Base-by-base conservation (phyloP, 2,888 invertebrate species). In the Acronicta psi region DNA sequence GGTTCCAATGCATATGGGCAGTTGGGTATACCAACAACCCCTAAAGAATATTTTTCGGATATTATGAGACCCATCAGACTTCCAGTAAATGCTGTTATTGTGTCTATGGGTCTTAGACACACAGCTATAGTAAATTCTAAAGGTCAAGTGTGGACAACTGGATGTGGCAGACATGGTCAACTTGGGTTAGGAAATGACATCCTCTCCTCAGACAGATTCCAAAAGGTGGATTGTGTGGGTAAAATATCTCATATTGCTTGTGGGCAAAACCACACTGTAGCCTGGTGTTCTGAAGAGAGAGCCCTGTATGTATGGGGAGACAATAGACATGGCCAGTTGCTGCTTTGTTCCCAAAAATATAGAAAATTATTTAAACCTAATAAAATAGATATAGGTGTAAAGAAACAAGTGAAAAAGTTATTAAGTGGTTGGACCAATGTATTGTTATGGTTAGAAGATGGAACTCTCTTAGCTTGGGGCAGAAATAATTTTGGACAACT, bases 1-100 rank as follows among this genome's bases (percentile, higher is more conserved):
- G 98, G 98, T 6, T 97, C 97, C 18, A 98, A 98, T 85, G 94
- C 94, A 62, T 96, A 96, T 83, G 97, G 97, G 17, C 97, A 98
- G 82, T 89, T 98, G 52, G 97, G 97, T 13, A 90, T 96, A 29
- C 65, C 64, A 44, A 34, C 38, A 43, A 49, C 62, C 31, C 92
- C 93, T 0, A 95, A 94, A 83, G 90, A 85, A 73, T 94, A 85
- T 56, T 94, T 94, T 65, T 72, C 86, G 31, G 87, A 88, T 54
- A 69, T 79, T 60, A 82, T 92, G 10, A 87, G 84, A 59, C 92
- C 93, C 37, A 80, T 94, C 0, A 82, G 88, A 53, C 75, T 94
- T 11, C 89, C 89, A 62, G 88, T 95, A 4, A 95, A 94, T 81
- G 95, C 96, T 60, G 92, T 89, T 77, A 76, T 89, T 45, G 94